A percentile compares a stretch with the other conserved stretches of the same genome.
Evolutionary conservation across 2,888 invertebrate genomes (phyloP).

Genomic region (Polyploca ridens): DNA sequence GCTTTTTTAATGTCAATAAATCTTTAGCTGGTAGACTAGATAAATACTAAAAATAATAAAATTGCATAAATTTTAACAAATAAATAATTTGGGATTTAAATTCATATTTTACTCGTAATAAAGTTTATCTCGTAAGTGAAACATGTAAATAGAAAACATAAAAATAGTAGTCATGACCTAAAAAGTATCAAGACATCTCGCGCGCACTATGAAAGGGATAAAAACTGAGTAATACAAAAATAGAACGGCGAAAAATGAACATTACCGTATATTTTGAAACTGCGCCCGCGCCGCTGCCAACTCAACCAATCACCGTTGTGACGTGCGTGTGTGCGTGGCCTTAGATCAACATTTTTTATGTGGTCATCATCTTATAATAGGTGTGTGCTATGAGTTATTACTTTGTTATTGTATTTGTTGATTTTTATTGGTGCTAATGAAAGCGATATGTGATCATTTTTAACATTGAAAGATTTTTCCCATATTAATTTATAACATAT

Average conservation of each 20-base stretch:
- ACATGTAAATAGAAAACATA: neutral
- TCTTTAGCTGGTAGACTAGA: too few relatives aligned
- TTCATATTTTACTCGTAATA: neutral
- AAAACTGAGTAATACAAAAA: constrained; percentile 79
- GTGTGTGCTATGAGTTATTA: constrained; percentile 25
- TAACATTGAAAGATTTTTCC: too few relatives aligned
- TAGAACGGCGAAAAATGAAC: constrained; percentile 78
- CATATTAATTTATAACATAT: too few relatives aligned
- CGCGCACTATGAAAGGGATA: constrained; percentile 56
- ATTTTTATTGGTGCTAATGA: neutral
- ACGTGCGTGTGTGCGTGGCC: constrained; percentile 48
- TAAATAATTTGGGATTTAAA: neutral
- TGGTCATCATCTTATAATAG: constrained; percentile 10
- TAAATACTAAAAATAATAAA: too few relatives aligned
- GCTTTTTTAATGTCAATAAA: too few relatives aligned
- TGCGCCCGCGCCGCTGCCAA: constrained; percentile 32
- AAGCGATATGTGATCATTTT: too few relatives aligned
- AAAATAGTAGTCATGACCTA: constrained; percentile 37
- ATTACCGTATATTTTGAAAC: constrained; percentile 65
- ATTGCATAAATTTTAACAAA: neutral
- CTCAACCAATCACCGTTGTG: constrained; percentile 54
- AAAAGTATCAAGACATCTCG: constrained; percentile 63
- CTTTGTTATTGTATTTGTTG: constrained; percentile 2
- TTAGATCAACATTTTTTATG: constrained; percentile 36
- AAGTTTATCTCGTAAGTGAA: neutral